A percentile compares a stretch with the other conserved stretches of the same genome.
Evolutionary conservation across 2,888 invertebrate species (phyloP).

Genomic region (Spodoptera exigua): DNA sequence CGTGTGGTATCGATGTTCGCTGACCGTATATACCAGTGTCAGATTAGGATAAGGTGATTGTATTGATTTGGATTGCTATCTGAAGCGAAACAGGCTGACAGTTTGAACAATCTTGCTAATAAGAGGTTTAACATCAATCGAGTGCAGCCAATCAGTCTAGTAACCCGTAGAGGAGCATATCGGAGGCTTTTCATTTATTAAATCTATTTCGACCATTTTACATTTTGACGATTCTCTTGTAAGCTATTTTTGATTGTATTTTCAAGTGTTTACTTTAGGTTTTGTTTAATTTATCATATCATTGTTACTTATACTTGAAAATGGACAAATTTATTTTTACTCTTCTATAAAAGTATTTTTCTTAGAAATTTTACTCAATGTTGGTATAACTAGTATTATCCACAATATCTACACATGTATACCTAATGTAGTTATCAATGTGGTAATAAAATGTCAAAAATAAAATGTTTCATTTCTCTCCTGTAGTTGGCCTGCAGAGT

Average conservation of each 20-base stretch:
- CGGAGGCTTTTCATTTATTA: constrained; percentile 16
- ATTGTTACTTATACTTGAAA: constrained; percentile 38
- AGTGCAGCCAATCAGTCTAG: constrained; percentile 8
- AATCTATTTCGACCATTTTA: constrained; percentile 23
- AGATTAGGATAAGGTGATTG: constrained; percentile 33
- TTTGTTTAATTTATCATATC: constrained; percentile 42
- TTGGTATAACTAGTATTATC: constrained; percentile 27
- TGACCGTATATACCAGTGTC: constrained; percentile 42
- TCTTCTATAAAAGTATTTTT: constrained; percentile 50
- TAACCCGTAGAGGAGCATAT: constrained; percentile 15
- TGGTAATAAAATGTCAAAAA: constrained; percentile 23
- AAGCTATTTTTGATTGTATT: constrained; percentile 51
- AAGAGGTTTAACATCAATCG: not conserved
- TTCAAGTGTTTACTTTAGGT: constrained; percentile 35
- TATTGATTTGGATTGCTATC: constrained; percentile 21
- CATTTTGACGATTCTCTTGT: constrained; percentile 37
- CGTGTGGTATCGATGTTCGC: constrained; percentile 37
- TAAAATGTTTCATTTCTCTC: not conserved
- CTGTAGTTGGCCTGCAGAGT: too few species aligned
- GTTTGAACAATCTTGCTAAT: not conserved
- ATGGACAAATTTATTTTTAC: constrained; percentile 41
- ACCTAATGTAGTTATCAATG: constrained; percentile 8
- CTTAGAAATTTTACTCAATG: constrained; percentile 49
- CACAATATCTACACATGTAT: constrained; percentile 27
- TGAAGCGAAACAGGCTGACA: not conserved